Evolutionary conservation across 1,140 invertebrate genomes (phyloP), one percentile per base, ranked within the genome.

Genomic region (Lerema accius): DNA sequence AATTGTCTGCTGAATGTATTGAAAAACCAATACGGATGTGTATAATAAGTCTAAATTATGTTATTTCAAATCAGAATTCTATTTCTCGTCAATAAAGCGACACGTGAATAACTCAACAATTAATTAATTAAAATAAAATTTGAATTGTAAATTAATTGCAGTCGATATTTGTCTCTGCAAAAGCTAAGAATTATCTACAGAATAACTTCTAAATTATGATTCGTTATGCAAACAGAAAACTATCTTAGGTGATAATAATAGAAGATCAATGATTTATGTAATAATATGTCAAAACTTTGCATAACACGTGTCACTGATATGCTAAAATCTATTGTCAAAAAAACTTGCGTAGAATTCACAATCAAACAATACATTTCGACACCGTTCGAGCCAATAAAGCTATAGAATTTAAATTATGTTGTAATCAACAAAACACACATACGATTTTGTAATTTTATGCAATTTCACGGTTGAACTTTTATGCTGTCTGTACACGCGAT

Each of bases 401-500:
- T 67, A 73, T 76, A 70, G 65, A 68, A 61, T 72, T 65, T 62
- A 71, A 71, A 73, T 69, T 71, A 73, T 65, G 67, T 63, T 45
- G 48, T 67, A 80, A 76, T 76, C 67, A 75, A 75, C 16, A 71
- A 75, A 73, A 73, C 71, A 65, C 65, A 76, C 70, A 80, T 48
- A 59, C 55, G 55, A 58, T 58, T 58, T 58, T 58, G 55, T 69
- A 58, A 67, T 74, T 70, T 69, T 51, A 48, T 65, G 55, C 51
- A 66, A 76, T 77, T 73, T 71, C 68, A 74, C 67, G 65, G 65
- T 70, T 61, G 45, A 65, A 56, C 68, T 75, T 79, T 81, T 76
- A 82, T 82, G 73, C 45, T 72, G 70, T 65, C 68, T 3, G 73
- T 83, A 80, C 82, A 82, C 76, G 79, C 76, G 67, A 69, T 70